phyloP scores from a whole-genome alignment of 1,140 invertebrate species.

The Drosophila willistoni region DNA sequence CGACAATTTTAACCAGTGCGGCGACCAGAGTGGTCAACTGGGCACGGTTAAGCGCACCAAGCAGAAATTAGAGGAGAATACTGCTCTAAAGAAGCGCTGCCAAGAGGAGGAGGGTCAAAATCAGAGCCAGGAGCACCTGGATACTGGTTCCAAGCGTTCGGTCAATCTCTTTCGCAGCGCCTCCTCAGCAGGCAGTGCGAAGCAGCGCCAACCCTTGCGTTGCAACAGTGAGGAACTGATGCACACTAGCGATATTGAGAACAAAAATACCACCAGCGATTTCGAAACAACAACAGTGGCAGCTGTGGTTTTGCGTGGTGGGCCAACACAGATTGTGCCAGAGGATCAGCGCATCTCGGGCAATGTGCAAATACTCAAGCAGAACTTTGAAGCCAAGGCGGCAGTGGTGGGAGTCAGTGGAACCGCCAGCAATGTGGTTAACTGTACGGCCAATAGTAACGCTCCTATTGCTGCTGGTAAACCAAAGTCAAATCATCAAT shows the following conservation, averaged over 20 bases:
- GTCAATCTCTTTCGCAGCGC: slow-evolving; percentile 69
- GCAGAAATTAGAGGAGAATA: slow-evolving; percentile 88
- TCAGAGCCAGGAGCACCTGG: slow-evolving; percentile 32
- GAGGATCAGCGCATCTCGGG: slow-evolving; percentile 84
- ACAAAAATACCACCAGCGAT: slow-evolving; percentile 68
- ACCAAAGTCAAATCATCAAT: slow-evolving; percentile 68
- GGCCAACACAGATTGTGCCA: slow-evolving; percentile 32
- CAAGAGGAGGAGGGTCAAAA: slow-evolving; percentile 76
- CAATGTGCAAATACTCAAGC: slow-evolving; percentile 92
- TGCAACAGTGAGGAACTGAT: slow-evolving; percentile 82
- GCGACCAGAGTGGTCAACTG: slow-evolving; percentile 85
- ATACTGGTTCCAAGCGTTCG: slow-evolving; percentile 45
- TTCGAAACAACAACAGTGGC: slow-evolving; percentile 22
- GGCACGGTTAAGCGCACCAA: slow-evolving; percentile 89
- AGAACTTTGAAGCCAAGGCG: slow-evolving; percentile 93
- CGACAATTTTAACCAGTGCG: slow-evolving; percentile 59
- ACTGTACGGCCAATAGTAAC: slow-evolving; percentile 71
- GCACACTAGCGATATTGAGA: slow-evolving; percentile 80
- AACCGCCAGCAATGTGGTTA: slow-evolving; percentile 36
- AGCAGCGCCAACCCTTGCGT: slow-evolving; percentile 63
- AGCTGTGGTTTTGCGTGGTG: slow-evolving; percentile 52
- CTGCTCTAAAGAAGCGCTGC: slow-evolving; percentile 84
- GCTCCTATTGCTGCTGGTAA: slow-evolving; percentile 10
- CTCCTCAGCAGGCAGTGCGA: slow-evolving; percentile 62
- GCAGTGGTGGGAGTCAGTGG: slow-evolving; percentile 63